Percentiles rank a stretch among this genome's conserved stretches.
phyloP scores from a whole-genome alignment of 2,113 vertebrate genomes.

The Falcunculus frontatus region DNA sequence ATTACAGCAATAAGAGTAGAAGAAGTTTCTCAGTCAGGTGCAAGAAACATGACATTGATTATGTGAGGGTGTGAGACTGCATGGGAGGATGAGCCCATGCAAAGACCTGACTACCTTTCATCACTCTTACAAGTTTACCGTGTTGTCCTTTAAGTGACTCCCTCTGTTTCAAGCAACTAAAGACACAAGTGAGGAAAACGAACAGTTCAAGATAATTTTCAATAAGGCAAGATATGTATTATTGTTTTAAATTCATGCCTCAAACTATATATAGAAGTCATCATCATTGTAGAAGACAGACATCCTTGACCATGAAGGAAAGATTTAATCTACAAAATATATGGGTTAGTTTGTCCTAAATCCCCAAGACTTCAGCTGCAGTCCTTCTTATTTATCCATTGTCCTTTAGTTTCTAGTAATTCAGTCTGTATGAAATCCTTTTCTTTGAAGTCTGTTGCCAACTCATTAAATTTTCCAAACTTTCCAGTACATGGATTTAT shows the following conservation, averaged over 20 bases:
- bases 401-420: neutral
- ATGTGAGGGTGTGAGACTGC: neutral
- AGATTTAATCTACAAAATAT: neutral
- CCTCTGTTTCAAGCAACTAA: neutral
- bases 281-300: neutral
- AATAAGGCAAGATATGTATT: neutral
- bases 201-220: neutral
- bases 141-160: neutral
- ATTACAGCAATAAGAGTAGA: neutral
- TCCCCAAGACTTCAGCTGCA: neutral
- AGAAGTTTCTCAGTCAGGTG: rapidly evolving
- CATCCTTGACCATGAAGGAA: neutral
- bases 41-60: neutral
- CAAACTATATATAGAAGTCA: neutral
- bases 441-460: slow-evolving; percentile 26
- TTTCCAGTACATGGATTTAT: slow-evolving; percentile 22
- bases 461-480: slow-evolving; percentile 37
- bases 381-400: neutral
- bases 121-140: neutral
- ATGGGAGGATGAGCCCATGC: neutral
- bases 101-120: neutral
- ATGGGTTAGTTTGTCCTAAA: neutral
- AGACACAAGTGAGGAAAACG: neutral
- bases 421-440: neutral
- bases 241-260: neutral